Conservation (phyloP, 2,797 vertebrate species). For the Micropoecilia bifurca region DNA sequence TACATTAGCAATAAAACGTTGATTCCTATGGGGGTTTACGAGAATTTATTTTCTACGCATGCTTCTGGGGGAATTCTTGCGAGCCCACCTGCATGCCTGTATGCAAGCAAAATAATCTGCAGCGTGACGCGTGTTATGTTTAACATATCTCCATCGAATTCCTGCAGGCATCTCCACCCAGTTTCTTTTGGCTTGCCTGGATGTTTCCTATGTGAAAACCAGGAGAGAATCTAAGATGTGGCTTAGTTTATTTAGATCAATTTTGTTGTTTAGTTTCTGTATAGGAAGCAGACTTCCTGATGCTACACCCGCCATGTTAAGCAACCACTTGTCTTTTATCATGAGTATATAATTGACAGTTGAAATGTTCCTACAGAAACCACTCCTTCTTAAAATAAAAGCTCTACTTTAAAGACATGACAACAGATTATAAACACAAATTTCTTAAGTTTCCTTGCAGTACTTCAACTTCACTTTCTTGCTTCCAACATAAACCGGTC, state of each 20-base stretch:
- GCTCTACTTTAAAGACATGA: neutral
- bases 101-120: conserved; percentile 44
- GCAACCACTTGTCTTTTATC: neutral
- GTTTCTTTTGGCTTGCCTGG: conserved; percentile 15
- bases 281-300: neutral
- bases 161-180: conserved; percentile 39
- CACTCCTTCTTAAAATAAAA: neutral
- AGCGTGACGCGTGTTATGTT: conserved; percentile 54
- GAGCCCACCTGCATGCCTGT: conserved; percentile 2
- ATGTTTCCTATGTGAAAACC: conserved; percentile 16
- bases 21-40: conserved; percentile 10
- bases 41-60: neutral
- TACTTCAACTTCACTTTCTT: neutral
- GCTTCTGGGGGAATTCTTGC: conserved; percentile 14
- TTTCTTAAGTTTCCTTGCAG: neutral
- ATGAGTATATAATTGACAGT: neutral
- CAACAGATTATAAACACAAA: neutral
- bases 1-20: conserved; percentile 9
- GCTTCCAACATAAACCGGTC: neutral
- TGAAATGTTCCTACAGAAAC: neutral
- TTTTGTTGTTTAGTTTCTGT: neutral
- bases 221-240: neutral
- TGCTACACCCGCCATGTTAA: neutral
- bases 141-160: conserved; percentile 62
- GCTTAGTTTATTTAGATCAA: neutral